Base-by-base conservation (phyloP, 2,888 invertebrate genomes). In the Pseudococcus viburni region DNA sequence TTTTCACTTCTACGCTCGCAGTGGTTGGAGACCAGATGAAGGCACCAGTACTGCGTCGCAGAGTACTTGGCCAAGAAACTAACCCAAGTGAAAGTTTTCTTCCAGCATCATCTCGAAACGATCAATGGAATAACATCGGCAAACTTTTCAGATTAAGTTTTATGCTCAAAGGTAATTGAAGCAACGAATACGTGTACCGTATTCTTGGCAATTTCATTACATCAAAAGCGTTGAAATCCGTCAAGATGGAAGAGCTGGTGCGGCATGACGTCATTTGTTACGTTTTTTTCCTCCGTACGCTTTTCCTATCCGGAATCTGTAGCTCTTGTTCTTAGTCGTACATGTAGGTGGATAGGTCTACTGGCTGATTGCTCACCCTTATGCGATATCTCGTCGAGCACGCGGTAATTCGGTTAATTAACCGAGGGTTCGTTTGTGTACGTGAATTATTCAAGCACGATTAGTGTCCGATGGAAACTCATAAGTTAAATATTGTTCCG, bases 131-230 rank as follows among this genome's bases (percentile, higher is more conserved):
- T 86, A 68, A 85, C 85, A 64, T 51, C 51, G 51, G 55, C n/a
- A 55, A 86, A 86, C 68, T 86, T 86, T 86, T 68, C 39, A 46
- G 68, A 86, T 86, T 86, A 86, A 86, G 86, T 86, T 86, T 86
- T 73, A 68, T 68, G 68, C 68, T 86, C 86, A 68, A 86, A 86
- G 86, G 86, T 86, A 86, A 86, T 86, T 86, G 86, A 68, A 86
- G 68, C 11, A 86, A 86, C 42, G 86, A 64, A 85, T 68, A 86
- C 86, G 86, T 86, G 68, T 64, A 68, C 39, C 68, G 86, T 86
- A 86, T 86, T 85, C 68, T 86, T 46, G 86, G 64, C 64, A 86
- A 86, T 86, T 86, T 86, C 42, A 86, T 86, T 86, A 64, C 64
- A 68, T 85, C 85, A 85, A 85, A 33, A 42, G 77, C 77, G 77